Evolutionary conservation across 2,113 vertebrate species (phyloP), one percentile per base, ranked within the genome.

Genomic region (Bambusicola thoracicus): DNA sequence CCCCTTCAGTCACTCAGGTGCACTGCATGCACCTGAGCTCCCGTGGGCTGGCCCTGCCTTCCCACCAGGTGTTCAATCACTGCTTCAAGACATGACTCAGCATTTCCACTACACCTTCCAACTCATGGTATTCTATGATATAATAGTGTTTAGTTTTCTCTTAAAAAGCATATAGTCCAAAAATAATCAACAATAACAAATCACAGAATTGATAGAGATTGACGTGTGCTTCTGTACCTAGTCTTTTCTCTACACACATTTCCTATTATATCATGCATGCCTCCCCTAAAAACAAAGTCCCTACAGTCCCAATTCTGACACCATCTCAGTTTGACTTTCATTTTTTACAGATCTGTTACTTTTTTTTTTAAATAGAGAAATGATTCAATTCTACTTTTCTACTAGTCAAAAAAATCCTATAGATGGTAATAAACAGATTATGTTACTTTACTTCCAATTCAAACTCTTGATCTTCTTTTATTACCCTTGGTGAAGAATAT

Each of bases 221-320:
- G 0, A 17, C 4, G 2, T 0, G 9, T 4, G n/a, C 34, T 70
- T 51, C 68, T 62, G 16, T 30, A 72, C 10, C 53, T 30, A 27
- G 29, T 41, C 9, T 43, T 19, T 34, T 32, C 22, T 20, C 32
- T 59, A 69, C n/a, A 11, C 8, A 21, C 7, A 34, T 62, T 56
- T 46, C 10, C 19, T 32, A 7, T 25, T 48, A 41, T 0, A n/a
- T 21, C 5, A 21, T 7, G 16, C 13, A 48, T 21, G 3, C 55
- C 55, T 56, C 17, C 55, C 55, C 30, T 56, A 32, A 56, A 56
- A 32, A 56, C 12, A 79, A 18, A 85, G 5, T 40, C 13, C 6
- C 24, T 32, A 8, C 22, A 80, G 18, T 18, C 32, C 69, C 75
- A 90, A 53, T 75, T 21, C 10, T 29, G 63, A 56, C 13, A 44